Evolutionary conservation across 2,113 vertebrate species (phyloP), one percentile per base, ranked within the genome.

Genomic region (Oxygymnocypris stewartii): DNA sequence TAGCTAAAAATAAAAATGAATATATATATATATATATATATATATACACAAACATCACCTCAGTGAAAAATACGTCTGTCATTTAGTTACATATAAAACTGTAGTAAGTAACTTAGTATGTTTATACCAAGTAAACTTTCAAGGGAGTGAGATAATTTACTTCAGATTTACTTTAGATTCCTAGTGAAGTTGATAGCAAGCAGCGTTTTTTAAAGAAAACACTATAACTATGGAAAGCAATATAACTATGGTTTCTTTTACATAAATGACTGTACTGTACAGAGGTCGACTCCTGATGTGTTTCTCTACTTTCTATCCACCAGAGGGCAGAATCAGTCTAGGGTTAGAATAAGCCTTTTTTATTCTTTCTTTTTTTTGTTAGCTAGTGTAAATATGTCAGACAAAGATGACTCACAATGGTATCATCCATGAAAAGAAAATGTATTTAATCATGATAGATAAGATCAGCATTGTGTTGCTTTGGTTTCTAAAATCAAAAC

Each of bases 251-350:
- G 31, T 71, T 71, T 1, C 6, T 37, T 71, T 20, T 4, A 71
- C 20, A 37, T 35, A 20, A 71, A 71, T 35, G 2, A 40, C 67
- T 42, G 67, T 69, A 37, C 69, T 42, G 2, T 40, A 6, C 18
- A 40, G 8, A 25, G 10, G 3, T 76, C 9, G 12, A 76, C 69
- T 20, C 9, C 23, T 61, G 9, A 44, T 13, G 67, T 35, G 23
- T n/a, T 47, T n/a, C 51, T 31, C 57, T 3, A 9, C 31, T 44
- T 40, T 74, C 54, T 65, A 18, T 65, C 85, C 89, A 74, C 82
- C 82, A 90, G 89, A 67, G 54, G 89, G 87, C 82, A 87, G 85
- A 80, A 82, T 35, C 79, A 20, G 18, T 31, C 25, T 37, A 44
- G 13, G 44, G 71, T 83, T 51, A 9, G 1, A 69, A 20, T 20